Conservation (phyloP, 2,797 vertebrate species). For the Artibeus jamaicensis region DNA sequence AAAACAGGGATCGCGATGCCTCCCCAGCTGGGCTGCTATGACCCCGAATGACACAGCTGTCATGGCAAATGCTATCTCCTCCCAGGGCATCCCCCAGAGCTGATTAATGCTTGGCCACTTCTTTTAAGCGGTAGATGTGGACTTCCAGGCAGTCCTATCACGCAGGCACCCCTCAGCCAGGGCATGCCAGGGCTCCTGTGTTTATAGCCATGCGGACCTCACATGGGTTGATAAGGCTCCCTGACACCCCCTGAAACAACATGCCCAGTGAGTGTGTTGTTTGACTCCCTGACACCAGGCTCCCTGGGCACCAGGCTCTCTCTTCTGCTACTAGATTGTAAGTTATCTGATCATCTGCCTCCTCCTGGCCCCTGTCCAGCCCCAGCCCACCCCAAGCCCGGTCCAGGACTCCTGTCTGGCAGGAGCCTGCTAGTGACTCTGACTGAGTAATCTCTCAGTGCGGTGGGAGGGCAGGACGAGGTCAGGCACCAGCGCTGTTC, state of each 20-base stretch:
- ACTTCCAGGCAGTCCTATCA: no score
- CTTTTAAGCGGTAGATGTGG: background rate
- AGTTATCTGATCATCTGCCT: background rate
- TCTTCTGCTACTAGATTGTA: background rate
- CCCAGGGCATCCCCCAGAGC: background rate
- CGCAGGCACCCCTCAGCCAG: rapidly evolving
- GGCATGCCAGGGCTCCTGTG: no score
- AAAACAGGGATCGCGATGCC: background rate
- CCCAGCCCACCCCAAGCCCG: background rate
- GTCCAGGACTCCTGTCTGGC: background rate
- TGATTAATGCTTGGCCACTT: background rate
- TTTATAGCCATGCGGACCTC: background rate
- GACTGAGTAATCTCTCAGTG: background rate
- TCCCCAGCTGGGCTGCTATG: background rate
- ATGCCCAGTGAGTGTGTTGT: background rate
- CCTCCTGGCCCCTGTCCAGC: background rate
- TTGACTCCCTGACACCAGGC: no score
- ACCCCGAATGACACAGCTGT: background rate
- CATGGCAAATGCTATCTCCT: background rate
- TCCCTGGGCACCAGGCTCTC: no score
- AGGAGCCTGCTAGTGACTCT: background rate
- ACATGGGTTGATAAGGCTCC: background rate
- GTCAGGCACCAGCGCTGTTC: background rate
- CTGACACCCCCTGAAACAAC: background rate
- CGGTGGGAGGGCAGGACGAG: background rate